phyloP scores from a whole-genome alignment of 2,888 invertebrate genomes.

The Tenthredo amoena region DNA sequence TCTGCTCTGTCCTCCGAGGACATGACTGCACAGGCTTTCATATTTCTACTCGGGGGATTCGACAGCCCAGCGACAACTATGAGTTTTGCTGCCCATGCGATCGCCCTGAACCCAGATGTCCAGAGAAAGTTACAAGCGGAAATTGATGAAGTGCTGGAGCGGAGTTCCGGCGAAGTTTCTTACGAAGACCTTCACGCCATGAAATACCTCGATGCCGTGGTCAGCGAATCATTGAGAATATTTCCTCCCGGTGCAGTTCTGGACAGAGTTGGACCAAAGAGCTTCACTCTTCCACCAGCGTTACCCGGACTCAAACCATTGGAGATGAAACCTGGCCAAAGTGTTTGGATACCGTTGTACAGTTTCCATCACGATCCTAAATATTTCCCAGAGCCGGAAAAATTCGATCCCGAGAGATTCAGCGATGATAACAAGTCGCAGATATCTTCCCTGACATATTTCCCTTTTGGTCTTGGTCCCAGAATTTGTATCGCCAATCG shows the following conservation, averaged over 20 bases:
- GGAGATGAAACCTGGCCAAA: slow-evolving; percentile 68
- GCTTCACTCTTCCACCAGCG: slow-evolving; percentile 71
- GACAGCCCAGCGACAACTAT: slow-evolving; percentile 58
- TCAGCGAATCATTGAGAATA: slow-evolving; percentile 72
- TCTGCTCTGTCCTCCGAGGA: background rate
- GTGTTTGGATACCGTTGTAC: slow-evolving; percentile 71
- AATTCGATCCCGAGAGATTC: slow-evolving; percentile 77
- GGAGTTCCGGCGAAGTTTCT: slow-evolving; percentile 71
- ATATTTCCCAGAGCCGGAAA: slow-evolving; percentile 73
- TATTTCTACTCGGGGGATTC: slow-evolving; percentile 58
- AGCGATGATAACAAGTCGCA: slow-evolving; percentile 68
- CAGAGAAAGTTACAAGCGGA: slow-evolving; percentile 60
- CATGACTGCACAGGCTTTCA: slow-evolving; percentile 4
- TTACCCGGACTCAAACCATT: slow-evolving; percentile 68
- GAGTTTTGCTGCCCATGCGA: slow-evolving; percentile 46
- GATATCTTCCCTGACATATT: slow-evolving; percentile 63
- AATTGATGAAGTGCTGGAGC: slow-evolving; percentile 61
- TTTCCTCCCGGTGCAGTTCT: slow-evolving; percentile 65
- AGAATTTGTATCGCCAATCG: slow-evolving; percentile 40
- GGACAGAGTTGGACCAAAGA: slow-evolving; percentile 70
- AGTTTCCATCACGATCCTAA: slow-evolving; percentile 74
- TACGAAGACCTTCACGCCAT: slow-evolving; percentile 78
- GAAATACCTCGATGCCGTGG: slow-evolving; percentile 81
- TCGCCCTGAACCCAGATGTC: slow-evolving; percentile 58
- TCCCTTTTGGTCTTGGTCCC: slow-evolving; percentile 71